These are phyloP conservation scores for Poecilia velifera DNA, from an alignment of 2,797 vertebrate species.

Conservation along the genomic window DNA sequence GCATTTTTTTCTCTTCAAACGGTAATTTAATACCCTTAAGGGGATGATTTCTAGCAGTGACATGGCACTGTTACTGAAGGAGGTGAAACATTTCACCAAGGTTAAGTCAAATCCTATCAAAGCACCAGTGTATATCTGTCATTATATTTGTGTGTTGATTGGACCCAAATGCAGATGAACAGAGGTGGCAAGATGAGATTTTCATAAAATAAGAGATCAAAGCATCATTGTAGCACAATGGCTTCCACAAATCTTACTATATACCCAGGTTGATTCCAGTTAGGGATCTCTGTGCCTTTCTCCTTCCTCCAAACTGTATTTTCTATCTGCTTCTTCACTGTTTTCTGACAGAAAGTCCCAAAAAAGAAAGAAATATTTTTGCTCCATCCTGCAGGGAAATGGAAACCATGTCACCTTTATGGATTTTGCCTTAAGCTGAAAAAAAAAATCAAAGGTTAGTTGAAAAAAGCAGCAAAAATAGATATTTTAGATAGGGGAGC, in stretches of 20 bases:
- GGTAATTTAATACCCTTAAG: slow-evolving; percentile 46
- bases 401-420: slow-evolving; percentile 12
- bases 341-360: slow-evolving; percentile 7
- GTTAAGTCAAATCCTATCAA: slow-evolving; percentile 79
- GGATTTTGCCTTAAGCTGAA: slow-evolving; percentile 5
- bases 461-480: not conserved
- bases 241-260: not conserved
- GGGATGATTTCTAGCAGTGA: slow-evolving; percentile 71
- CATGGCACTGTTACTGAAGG: slow-evolving; percentile 72
- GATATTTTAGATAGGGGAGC: not conserved
- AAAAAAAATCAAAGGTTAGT: slow-evolving; percentile 4
- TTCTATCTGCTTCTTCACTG: not conserved
- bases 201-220: not conserved
- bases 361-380: not conserved
- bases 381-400: not conserved
- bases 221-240: not conserved
- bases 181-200: too few relatives aligned
- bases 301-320: not conserved
- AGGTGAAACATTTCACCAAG: slow-evolving; percentile 75
- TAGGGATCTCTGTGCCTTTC: not conserved
- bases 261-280: not conserved
- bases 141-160: too few relatives aligned
- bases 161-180: too few relatives aligned
- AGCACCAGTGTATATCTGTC: slow-evolving; percentile 21
- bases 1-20: slow-evolving; percentile 38